Evolutionary conservation across 2,797 vertebrate genomes (phyloP).

Genomic region (Pygocentrus nattereri): DNA sequence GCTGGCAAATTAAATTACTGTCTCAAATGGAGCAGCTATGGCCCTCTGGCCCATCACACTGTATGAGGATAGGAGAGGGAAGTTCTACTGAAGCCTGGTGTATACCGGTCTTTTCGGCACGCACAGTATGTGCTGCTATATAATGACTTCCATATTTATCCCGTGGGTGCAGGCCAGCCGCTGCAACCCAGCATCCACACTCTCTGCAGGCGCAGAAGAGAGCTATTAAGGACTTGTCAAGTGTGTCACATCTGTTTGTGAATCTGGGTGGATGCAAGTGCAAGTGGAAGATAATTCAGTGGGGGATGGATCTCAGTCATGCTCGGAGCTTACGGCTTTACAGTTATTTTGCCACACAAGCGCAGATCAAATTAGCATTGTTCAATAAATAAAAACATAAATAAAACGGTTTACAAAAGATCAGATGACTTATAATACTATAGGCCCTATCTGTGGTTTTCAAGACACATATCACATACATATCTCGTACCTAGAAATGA

Average conservation of each 20-base stretch:
- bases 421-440: background rate
- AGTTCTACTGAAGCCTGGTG: slow-evolving; percentile 29
- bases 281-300: slow-evolving; percentile 27
- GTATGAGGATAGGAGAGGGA: slow-evolving; percentile 16
- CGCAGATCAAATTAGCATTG: background rate
- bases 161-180: slow-evolving; percentile 32
- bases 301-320: slow-evolving; percentile 16
- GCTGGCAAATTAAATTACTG: slow-evolving; percentile 52
- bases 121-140: slow-evolving; percentile 31
- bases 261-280: slow-evolving; percentile 31
- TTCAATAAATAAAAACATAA: background rate
- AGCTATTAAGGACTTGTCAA: slow-evolving; percentile 33
- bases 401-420: background rate
- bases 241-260: slow-evolving; percentile 39
- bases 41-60: slow-evolving; percentile 5
- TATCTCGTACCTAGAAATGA: too few relatives aligned
- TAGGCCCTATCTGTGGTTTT: too few relatives aligned
- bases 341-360: background rate
- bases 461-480: background rate
- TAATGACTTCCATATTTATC: slow-evolving; percentile 53
- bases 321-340: slow-evolving; percentile 3
- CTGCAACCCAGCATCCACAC: slow-evolving; percentile 23
- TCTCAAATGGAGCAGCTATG: slow-evolving; percentile 31
- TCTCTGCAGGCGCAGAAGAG: slow-evolving; percentile 24
- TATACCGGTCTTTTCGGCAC: slow-evolving; percentile 36